These are phyloP conservation scores for Amyelois transitella DNA, from an alignment of 1,140 invertebrate species.

Conservation along the genomic window DNA sequence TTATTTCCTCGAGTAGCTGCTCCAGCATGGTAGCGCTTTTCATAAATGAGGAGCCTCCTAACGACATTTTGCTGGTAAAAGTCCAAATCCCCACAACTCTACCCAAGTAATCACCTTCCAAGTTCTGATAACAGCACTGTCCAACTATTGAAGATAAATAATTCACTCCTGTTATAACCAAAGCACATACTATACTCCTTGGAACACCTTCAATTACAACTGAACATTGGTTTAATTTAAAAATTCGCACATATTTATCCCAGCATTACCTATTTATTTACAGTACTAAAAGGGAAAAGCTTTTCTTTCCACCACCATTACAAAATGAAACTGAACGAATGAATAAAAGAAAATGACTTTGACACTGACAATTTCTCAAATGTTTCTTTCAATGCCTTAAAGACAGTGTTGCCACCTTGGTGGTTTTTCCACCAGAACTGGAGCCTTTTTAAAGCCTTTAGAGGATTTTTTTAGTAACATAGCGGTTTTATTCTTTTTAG, in stretches of 20 bases:
- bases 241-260: conserved; percentile 6
- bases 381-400: no score
- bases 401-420: no score
- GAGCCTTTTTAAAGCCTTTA: no score
- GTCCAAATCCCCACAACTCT: conserved; percentile 12
- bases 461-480: no score
- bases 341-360: conserved; percentile 7
- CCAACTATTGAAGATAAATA: not conserved
- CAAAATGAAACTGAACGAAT: no score
- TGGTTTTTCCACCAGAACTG: no score
- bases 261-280: no score
- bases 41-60: conserved; percentile 75
- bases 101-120: conserved; percentile 18
- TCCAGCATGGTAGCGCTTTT: conserved; percentile 85
- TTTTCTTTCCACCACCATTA: not conserved
- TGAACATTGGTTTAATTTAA: conserved; percentile 1
- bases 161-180: conserved; percentile 1
- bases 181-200: conserved; percentile 14
- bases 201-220: not conserved
- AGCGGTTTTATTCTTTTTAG: no score
- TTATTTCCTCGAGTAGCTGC: conserved; percentile 91
- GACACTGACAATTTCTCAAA: not conserved
- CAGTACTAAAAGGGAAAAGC: not conserved
- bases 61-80: conserved; percentile 66
- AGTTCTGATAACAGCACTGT: conserved; percentile 24